phyloP scores from a whole-genome alignment of 2,888 invertebrate genomes.

The Priocnemis perturbator region DNA sequence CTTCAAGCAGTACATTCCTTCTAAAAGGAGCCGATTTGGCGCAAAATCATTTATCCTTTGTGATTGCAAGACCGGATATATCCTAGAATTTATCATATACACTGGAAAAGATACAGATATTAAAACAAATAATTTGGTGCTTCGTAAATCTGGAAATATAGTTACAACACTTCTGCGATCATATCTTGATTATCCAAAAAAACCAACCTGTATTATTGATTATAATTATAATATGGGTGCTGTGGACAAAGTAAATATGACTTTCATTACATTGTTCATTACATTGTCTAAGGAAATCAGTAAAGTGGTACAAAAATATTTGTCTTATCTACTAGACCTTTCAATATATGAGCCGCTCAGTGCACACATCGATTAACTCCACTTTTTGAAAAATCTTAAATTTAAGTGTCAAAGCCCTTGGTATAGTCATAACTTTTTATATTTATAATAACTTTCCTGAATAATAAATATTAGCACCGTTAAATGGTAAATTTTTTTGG shows the following conservation, averaged over 20 bases:
- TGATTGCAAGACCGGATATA: conserved; percentile 19
- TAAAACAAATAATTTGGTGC: conserved; percentile 1
- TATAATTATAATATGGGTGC: conserved; percentile 27
- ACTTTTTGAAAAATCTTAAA: no score
- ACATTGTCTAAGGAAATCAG: conserved; percentile 11
- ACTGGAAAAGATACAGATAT: conserved; percentile 1
- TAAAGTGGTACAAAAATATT: conserved; percentile 25
- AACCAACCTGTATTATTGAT: conserved; percentile 28
- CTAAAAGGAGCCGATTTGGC: conserved; percentile 23
- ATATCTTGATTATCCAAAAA: conserved; percentile 27
- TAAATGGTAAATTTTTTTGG: no score
- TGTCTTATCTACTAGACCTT: conserved; percentile 6
- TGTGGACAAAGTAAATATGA: conserved; percentile 28
- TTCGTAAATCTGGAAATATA: conserved; percentile 10
- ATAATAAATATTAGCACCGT: no score
- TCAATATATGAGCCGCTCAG: conserved; percentile 9
- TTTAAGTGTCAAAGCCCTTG: no score
- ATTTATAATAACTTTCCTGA: no score
- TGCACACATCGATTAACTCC: no score
- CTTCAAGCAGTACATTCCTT: conserved; percentile 13
- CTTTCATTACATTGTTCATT: conserved; percentile 22
- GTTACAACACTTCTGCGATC: conserved; percentile 5
- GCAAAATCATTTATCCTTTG: conserved; percentile 7
- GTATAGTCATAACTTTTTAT: no score
- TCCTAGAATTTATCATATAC: conserved; percentile 14